Evolutionary conservation across 1,140 invertebrate genomes (phyloP).

Genomic region (Tetragnatha versicolor): DNA sequence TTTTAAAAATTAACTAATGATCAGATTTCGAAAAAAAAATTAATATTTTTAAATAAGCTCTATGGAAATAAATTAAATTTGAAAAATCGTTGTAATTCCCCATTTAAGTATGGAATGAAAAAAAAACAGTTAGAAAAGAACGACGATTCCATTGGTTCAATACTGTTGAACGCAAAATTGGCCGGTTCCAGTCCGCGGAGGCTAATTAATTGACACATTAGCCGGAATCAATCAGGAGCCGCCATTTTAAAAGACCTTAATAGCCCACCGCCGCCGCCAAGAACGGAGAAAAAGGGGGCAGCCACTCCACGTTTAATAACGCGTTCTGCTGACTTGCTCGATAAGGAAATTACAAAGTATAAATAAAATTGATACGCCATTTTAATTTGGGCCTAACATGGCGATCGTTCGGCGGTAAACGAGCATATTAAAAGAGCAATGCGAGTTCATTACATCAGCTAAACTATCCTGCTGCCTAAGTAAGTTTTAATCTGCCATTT

Average conservation of each 20-base stretch:
- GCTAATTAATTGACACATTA: too few relatives aligned
- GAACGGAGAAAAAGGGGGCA: slow-evolving; percentile 8
- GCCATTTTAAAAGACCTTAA: slow-evolving; percentile 11
- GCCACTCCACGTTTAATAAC: slow-evolving; percentile 50
- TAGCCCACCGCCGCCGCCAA: slow-evolving; percentile 2
- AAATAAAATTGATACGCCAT: slow-evolving; percentile 55
- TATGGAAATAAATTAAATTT: too few relatives aligned
- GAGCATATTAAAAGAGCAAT: slow-evolving; percentile 55
- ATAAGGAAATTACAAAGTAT: slow-evolving; percentile 55
- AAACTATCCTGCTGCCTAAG: slow-evolving; percentile 55
- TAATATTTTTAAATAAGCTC: too few relatives aligned
- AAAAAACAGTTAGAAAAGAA: too few relatives aligned
- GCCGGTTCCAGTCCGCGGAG: too few relatives aligned
- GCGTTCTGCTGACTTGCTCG: slow-evolving; percentile 42
- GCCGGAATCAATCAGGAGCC: too few relatives aligned
- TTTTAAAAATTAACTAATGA: too few relatives aligned
- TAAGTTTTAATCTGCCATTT: slow-evolving; percentile 56
- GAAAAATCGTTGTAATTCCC: too few relatives aligned
- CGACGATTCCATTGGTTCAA: too few relatives aligned
- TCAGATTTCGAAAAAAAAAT: too few relatives aligned
- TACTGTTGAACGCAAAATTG: too few relatives aligned
- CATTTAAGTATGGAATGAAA: too few relatives aligned
- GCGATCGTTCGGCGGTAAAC: slow-evolving; percentile 51
- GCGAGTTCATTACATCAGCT: slow-evolving; percentile 55
- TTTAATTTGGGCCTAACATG: slow-evolving; percentile 54